phyloP scores from a whole-genome alignment of 2,113 vertebrate genomes.

The Australoheros scitulus region DNA sequence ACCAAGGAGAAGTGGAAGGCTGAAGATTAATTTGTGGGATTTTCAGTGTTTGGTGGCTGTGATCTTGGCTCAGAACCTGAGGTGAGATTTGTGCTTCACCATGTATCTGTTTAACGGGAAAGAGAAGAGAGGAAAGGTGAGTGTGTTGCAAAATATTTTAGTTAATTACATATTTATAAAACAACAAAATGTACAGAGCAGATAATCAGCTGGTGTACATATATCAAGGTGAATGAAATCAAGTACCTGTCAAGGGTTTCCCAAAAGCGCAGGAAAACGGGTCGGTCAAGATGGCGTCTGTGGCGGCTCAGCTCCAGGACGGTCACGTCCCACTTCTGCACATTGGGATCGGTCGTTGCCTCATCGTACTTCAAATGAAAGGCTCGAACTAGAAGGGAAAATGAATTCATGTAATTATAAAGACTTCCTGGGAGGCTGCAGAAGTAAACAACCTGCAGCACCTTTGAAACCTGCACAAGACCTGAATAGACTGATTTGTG shows the following conservation, averaged over 20 bases:
- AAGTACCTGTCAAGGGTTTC: slow-evolving; percentile 95
- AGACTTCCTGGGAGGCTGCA: not conserved
- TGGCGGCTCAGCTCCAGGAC: slow-evolving; percentile 97
- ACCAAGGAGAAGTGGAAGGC: slow-evolving; percentile 2
- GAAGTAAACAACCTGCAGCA: not conserved
- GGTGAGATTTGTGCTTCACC: slow-evolving; percentile 99
- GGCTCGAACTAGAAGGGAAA: slow-evolving; percentile 87
- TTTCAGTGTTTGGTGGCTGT: slow-evolving; percentile 9
- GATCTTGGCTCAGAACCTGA: slow-evolving; percentile 89
- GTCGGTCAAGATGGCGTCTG: slow-evolving; percentile 94
- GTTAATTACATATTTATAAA: not conserved
- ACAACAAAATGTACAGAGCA: not conserved
- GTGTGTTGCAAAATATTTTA: not conserved
- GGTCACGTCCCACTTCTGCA: slow-evolving; percentile 98
- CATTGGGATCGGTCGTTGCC: slow-evolving; percentile 93
- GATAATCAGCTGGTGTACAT: not conserved
- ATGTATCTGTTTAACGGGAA: slow-evolving; percentile 85
- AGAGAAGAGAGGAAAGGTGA: not conserved
- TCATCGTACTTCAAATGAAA: slow-evolving; percentile 99
- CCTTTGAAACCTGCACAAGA: not conserved
- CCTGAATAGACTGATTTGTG: no score
- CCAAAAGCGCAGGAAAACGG: slow-evolving; percentile 96
- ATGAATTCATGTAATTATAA: not conserved
- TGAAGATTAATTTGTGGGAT: slow-evolving; percentile 5
- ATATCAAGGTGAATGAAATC: not conserved